These are phyloP conservation scores for Ochropleura plecta DNA, from an alignment of 2,888 invertebrate species.

Conservation along the genomic window DNA sequence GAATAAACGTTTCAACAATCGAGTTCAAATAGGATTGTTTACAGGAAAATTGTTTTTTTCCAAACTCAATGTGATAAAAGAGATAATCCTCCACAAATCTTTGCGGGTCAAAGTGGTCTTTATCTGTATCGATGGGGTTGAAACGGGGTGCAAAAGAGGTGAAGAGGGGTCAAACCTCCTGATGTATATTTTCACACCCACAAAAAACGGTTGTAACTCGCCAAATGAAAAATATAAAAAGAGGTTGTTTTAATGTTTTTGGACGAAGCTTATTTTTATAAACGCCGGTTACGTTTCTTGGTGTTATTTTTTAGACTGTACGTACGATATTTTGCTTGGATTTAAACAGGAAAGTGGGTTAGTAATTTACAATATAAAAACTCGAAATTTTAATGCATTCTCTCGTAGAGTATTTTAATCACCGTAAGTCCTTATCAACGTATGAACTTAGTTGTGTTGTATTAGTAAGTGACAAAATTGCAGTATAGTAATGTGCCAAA, in stretches of 20 bases:
- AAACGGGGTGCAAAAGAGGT: slow-evolving; percentile 38
- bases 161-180: slow-evolving; percentile 47
- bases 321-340: slow-evolving; percentile 13
- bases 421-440: neutral
- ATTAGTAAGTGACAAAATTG: too few relatives aligned
- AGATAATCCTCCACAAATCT: slow-evolving; percentile 64
- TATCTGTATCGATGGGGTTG: slow-evolving; percentile 66
- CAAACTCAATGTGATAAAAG: slow-evolving; percentile 48
- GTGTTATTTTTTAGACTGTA: slow-evolving; percentile 29
- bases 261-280: slow-evolving; percentile 44
- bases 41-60: slow-evolving; percentile 50
- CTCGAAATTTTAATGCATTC: neutral
- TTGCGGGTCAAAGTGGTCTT: slow-evolving; percentile 62
- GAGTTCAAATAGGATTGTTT: slow-evolving; percentile 38
- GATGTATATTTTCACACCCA: slow-evolving; percentile 53
- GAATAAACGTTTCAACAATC: slow-evolving; percentile 25
- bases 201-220: slow-evolving; percentile 49
- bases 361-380: neutral
- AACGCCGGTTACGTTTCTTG: slow-evolving; percentile 6
- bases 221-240: slow-evolving; percentile 60
- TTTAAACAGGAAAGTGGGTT: slow-evolving; percentile 26
- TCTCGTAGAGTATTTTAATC: neutral
- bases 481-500: neutral
- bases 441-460: neutral
- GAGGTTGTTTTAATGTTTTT: slow-evolving; percentile 48